A percentile compares a stretch with the other conserved stretches of the same genome.
phyloP scores from a whole-genome alignment of 2,113 vertebrate genomes.

The Hyla sarda region DNA sequence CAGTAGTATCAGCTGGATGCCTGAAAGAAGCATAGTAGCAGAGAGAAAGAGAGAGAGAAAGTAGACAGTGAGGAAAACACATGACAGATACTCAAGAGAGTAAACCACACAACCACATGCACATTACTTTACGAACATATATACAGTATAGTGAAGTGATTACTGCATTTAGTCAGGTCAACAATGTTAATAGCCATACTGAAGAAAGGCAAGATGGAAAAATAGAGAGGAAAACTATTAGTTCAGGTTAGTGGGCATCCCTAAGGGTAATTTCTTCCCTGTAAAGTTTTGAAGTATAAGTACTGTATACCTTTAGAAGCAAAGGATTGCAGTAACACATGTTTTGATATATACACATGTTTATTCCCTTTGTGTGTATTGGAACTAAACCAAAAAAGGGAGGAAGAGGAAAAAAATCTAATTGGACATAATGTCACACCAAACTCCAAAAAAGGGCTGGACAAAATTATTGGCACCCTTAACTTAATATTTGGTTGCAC shows the following conservation, averaged over 20 bases:
- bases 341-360: too few relatives aligned
- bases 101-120: slow-evolving; percentile 62
- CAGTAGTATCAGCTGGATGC: slow-evolving; percentile 86
- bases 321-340: too few relatives aligned
- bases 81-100: slow-evolving; percentile 64
- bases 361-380: too few relatives aligned
- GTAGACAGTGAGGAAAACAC: slow-evolving; percentile 74
- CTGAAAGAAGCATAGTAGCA: slow-evolving; percentile 84
- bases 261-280: neutral
- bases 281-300: neutral
- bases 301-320: neutral
- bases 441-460: too few relatives aligned
- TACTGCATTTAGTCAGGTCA: slow-evolving; percentile 24
- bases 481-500: too few relatives aligned
- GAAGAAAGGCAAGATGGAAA: slow-evolving; percentile 36
- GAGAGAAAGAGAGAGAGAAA: slow-evolving; percentile 89
- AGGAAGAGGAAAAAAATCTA: too few relatives aligned
- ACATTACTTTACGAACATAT: slow-evolving; percentile 60
- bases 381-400: too few relatives aligned
- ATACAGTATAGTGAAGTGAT: slow-evolving; percentile 7
- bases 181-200: slow-evolving; percentile 32
- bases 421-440: too few relatives aligned
- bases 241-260: slow-evolving; percentile 26
- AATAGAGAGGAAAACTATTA: neutral
- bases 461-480: too few relatives aligned